Evolutionary conservation across 2,113 vertebrate species (phyloP), one percentile per base, ranked within the genome.

Genomic region (Garra rufa): DNA sequence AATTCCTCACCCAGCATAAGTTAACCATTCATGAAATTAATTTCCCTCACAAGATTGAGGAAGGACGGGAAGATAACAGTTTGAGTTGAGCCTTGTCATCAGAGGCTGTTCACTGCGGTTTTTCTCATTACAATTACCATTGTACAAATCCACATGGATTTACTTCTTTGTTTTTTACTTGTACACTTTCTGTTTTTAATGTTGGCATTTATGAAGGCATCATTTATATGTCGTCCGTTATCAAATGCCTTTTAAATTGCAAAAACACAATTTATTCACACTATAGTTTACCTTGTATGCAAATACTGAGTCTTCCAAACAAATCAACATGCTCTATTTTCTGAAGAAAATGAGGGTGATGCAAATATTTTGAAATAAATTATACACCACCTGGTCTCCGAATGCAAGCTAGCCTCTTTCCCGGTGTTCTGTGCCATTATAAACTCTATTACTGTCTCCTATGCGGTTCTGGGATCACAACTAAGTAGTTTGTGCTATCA

Each of bases 1-100:
- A 91, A 92, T 91, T 83, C 86, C 83, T 81, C 81, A 76, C 55
- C 81, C 69, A 77, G 77, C 88, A 86, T 85, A 83, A 85, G 76
- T 81, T 84, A 90, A 50, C 77, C 84, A 85, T 90, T 93, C 91
- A 90, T 91, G 88, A 95, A 91, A 93, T 94, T 93, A 88, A 93
- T 90, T 88, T 91, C 81, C 61, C 86, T 44, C 44, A 73, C 74
- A 65, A 71, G 76, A 71, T 65, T 70, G 76, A 84, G 65, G 55
- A 30, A 83, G 81, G 41, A 80, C 21, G 52, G 34, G 52, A 85
- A 81, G 17, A 52, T 84, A 83, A 82, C 69, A 38, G 43, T 70
- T 82, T 65, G 38, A 70, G 61, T 76, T 41, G 48, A 41, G 77
- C 6, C 48, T 46, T 55, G 75, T 79, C 83, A 67, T 80, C 82